These are phyloP conservation scores for Malthinus seriepunctatus DNA, from an alignment of 2,888 invertebrate species.

Conservation along the genomic window DNA sequence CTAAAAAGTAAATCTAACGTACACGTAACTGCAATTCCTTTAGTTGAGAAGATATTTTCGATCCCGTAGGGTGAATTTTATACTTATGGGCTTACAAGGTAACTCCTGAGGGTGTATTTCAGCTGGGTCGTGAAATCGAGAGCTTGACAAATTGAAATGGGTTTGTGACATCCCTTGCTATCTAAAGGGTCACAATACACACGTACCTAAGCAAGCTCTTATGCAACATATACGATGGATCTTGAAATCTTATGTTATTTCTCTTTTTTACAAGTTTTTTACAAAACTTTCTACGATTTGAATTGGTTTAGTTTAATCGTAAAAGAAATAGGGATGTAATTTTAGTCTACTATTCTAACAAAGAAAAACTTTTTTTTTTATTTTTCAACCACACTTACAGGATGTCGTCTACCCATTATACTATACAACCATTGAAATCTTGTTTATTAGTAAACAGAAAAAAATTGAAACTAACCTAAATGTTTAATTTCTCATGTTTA, in stretches of 20 bases:
- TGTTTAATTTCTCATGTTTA: no score
- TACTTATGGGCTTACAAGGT: slow-evolving; percentile 47
- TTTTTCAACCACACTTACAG: no score
- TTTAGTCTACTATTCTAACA: no score
- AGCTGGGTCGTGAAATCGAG: slow-evolving; percentile 47
- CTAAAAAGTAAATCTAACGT: slow-evolving; percentile 35
- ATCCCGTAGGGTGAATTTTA: slow-evolving; percentile 44
- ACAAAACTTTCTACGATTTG: slow-evolving; percentile 11
- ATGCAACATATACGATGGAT: slow-evolving; percentile 19
- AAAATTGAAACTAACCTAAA: no score
- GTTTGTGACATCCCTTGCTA: slow-evolving; percentile 39
- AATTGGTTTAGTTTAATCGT: slow-evolving; percentile 17
- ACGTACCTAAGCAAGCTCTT: slow-evolving; percentile 24
- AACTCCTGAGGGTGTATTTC: slow-evolving; percentile 51
- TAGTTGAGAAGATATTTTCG: slow-evolving; percentile 32
- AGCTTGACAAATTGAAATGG: slow-evolving; percentile 52
- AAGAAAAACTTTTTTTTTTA: no score
- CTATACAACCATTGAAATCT: no score
- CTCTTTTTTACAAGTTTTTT: slow-evolving; percentile 16
- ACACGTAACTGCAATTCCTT: slow-evolving; percentile 38
- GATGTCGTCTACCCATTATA: no score
- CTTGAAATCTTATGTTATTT: slow-evolving; percentile 26
- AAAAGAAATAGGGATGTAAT: not conserved
- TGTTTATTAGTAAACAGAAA: no score
- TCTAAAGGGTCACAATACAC: slow-evolving; percentile 30